Evolutionary conservation across 2,797 vertebrate species (phyloP), one percentile per base, ranked within the genome.

Genomic region (Eidolon dupreanum): DNA sequence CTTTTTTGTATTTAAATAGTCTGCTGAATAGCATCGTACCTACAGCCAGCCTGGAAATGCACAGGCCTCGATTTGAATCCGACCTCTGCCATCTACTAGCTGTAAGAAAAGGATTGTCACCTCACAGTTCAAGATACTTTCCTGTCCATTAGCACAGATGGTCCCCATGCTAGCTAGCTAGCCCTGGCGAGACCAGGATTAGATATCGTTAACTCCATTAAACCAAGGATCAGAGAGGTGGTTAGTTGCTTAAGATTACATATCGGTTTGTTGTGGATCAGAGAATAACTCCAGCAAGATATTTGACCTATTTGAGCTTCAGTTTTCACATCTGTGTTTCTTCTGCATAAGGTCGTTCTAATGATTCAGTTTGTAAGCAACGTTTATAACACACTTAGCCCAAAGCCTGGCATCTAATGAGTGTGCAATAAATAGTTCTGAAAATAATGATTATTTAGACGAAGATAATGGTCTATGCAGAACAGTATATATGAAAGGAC

Each of bases 361-460:
- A 61, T 82, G 43, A 61, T 73, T 94, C 33, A 9, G 3, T 55
- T 55, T 70, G 7, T 85, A 82, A 81, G 17, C 46, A 78, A 2
- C n/a, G 20, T 78, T 68, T 36, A 12, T 19, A 59, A 83, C 68
- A 53, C 22, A 33, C 36, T 38, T 22, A 87, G 26, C 26, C 59
- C 57, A 86, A 95, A 96, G 16, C 36, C 81, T 88, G 33, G 24
- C 57, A 90, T 68, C 65, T 92, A 93, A 36, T 70, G 65, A 88
- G 28, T 75, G n/a, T 36, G 84, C 63, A 73, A 31, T 65, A 88
- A 78, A 59, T 33, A 53, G 13, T 43, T 46, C 36, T 81, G 41
- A 66, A 91, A 84, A 75, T 41, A 75, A 46, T 6, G 36, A 17
- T 87, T 83, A 75, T 77, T 85, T 90, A 71, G 28, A 57, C 43